Evolutionary conservation across 2,888 invertebrate genomes (phyloP), one percentile per base, ranked within the genome.

Genomic region (Ernsta delagoae): DNA sequence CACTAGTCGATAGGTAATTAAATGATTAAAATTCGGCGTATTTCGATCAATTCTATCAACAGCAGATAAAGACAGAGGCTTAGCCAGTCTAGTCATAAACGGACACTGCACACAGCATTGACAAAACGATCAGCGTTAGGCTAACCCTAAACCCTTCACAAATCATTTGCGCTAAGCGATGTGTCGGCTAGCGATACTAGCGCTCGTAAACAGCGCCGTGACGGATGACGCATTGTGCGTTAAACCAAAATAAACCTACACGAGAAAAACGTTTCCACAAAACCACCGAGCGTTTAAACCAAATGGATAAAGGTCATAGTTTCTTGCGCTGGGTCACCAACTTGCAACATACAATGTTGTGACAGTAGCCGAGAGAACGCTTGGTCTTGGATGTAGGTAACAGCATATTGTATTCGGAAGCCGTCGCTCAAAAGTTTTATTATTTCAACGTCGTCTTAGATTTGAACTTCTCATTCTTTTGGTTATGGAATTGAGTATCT

Each of bases 361-460:
- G 36, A 87, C 90, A 83, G 91, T 90, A 91, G 91, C 90, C 82
- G 78, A 82, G 88, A 88, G 88, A 88, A 88, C 84, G 88, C 86
- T 83, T 12, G 8, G 8, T 6, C 86, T 82, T 9, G 83, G 86
- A 88, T 83, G 24, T 24, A 24, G 24, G 83, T 86, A 91, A 92
- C 88, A 86, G 90, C 86, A 86, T 85, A 92, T 92, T 92, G 92
- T 91, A 81, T 88, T 87, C 83, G 79, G 84, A 79, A 77, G 82
- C 79, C 69, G 71, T 71, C 67, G 65, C 48, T 53, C 59, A 59
- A 56, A 39, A 59, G 73, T 75, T 71, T 74, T 71, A 71, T 71
- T 71, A 71, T 71, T 71, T 65, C 70, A 54, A 48, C 45, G 56
- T 48, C 48, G 59, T 45, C 61, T 74, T 72, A 73, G 74, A 75